Evolutionary conservation across 1,140 invertebrate genomes (phyloP).

Genomic region (Aphis gossypii): DNA sequence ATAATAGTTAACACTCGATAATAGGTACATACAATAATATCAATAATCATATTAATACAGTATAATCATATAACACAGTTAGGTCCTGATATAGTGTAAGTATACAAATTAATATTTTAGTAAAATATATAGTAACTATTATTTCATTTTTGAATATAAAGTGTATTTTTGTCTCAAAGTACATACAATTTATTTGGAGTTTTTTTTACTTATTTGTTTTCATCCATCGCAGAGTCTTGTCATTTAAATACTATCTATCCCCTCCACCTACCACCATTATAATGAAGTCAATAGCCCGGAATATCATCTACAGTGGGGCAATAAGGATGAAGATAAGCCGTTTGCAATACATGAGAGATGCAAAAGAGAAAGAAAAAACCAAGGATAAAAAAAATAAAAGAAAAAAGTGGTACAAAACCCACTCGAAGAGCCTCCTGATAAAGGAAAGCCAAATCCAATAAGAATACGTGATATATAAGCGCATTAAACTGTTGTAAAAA

Average conservation of each 20-base stretch:
- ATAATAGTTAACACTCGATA: background rate
- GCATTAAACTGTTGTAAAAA: conserved; percentile 54
- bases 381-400: background rate
- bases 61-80: background rate
- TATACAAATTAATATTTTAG: background rate
- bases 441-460: conserved; percentile 57
- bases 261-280: background rate
- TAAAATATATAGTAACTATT: background rate
- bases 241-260: conserved; percentile 32
- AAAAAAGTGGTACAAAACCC: conserved; percentile 10
- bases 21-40: background rate
- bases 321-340: conserved; percentile 41
- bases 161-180: background rate
- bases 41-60: background rate
- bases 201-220: background rate
- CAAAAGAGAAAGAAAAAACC: conserved; percentile 13
- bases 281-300: conserved; percentile 47
- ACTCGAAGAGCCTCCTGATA: conserved; percentile 42
- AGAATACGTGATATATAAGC: conserved; percentile 46
- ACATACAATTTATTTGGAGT: background rate
- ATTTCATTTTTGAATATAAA: background rate
- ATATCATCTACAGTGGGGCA: conserved; percentile 33
- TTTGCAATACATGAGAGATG: conserved; percentile 30
- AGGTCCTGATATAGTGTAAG: background rate
- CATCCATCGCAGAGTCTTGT: background rate